phyloP scores from a whole-genome alignment of 2,888 invertebrate species.

The Ophion costatus region DNA sequence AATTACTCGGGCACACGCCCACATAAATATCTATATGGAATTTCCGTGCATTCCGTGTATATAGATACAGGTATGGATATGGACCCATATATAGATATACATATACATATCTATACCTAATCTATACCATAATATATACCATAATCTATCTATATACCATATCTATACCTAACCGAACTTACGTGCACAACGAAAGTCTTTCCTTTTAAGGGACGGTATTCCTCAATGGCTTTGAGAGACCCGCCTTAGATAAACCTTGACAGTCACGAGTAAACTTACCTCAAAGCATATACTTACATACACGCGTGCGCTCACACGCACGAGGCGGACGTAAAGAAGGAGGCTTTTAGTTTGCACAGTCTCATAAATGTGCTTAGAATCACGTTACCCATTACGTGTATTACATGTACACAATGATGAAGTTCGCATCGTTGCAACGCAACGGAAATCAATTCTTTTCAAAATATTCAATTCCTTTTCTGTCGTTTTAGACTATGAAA shows the following conservation, averaged over 20 bases:
- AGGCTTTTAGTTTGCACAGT: background rate
- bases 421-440: too few species aligned
- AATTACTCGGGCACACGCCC: too few species aligned
- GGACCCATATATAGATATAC: too few species aligned
- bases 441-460: too few species aligned
- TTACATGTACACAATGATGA: background rate
- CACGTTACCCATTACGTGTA: conserved; percentile 29
- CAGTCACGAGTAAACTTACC: conserved; percentile 52
- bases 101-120: background rate
- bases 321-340: background rate
- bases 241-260: conserved; percentile 65
- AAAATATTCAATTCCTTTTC: too few species aligned
- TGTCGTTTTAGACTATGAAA: too few species aligned
- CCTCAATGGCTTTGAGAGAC: conserved; percentile 53
- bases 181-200: conserved; percentile 42
- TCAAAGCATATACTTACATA: background rate
- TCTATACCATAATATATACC: too few species aligned
- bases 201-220: conserved; percentile 63
- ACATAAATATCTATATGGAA: too few species aligned
- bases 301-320: background rate
- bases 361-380: conserved; percentile 46
- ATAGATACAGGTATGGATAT: too few species aligned
- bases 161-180: background rate
- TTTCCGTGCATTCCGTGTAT: too few species aligned
- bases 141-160: too few species aligned